Conservation (phyloP, 2,113 vertebrate genomes). For the Petaurus breviceps region DNA sequence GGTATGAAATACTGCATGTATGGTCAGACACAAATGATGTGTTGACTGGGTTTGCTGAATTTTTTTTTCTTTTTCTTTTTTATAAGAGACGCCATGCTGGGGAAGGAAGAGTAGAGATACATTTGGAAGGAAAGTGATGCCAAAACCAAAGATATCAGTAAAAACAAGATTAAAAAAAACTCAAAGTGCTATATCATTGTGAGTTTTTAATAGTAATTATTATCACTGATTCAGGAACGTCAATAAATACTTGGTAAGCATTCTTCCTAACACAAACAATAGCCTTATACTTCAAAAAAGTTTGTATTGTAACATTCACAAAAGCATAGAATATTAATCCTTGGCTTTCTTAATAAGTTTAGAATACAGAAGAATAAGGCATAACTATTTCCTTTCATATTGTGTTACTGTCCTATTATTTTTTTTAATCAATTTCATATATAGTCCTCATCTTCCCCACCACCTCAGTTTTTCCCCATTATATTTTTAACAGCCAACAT, state of each 20-base stretch:
- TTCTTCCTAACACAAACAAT: background rate
- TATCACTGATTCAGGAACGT: background rate
- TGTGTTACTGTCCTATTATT: background rate
- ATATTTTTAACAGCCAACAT: background rate
- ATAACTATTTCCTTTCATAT: background rate
- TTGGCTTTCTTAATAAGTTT: background rate
- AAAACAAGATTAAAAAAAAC: background rate
- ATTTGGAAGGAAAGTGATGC: background rate
- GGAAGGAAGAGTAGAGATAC: background rate
- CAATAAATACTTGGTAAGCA: background rate
- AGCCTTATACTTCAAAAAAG: background rate
- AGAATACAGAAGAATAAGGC: background rate
- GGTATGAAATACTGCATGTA: background rate
- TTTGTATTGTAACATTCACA: background rate
- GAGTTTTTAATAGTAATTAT: background rate
- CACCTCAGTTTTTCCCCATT: background rate
- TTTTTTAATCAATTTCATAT: background rate
- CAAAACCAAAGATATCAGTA: background rate
- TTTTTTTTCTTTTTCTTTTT: background rate
- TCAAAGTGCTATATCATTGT: background rate
- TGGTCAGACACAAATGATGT: background rate
- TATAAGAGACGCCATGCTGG: background rate
- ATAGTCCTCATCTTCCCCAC: background rate
- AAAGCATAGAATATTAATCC: background rate
- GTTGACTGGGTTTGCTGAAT: background rate